Evolutionary conservation across 1,140 invertebrate species (phyloP), one percentile per base, ranked within the genome.

Genomic region (Trypoxylus dichotomus): DNA sequence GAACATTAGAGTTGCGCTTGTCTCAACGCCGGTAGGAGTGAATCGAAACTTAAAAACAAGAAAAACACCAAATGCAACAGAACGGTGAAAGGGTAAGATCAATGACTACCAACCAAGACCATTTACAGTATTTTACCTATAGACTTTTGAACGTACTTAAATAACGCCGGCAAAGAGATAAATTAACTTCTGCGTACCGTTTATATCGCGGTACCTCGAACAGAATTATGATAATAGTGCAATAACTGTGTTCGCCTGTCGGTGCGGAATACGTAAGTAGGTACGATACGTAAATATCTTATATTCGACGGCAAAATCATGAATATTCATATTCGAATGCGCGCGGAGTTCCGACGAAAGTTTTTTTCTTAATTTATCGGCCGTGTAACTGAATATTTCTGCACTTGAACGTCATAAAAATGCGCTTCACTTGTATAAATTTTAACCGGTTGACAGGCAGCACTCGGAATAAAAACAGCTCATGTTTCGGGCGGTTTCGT

Each of bases 401-500:
- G 60, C 60, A 68, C 60, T 68, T 68, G 60, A 68, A 68, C 60
- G 60, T 68, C 27, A 68, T 68, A 68, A 68, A 68, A 68, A 68
- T 68, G 24, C 24, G 24, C 60, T 68, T 29, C 27, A 68, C 27
- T 25, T 68, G 24, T 68, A 68, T 68, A 68, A 68, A 68, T 68
- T 68, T 68, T 68, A 68, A 68, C 60, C 60, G 60, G 60, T 68
- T 68, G 27, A 68, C 60, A 25, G 60, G 60, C 60, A 68, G 60
- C 60, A 68, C 60, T 68, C 24, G 60, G 27, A 27, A 68, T 68
- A 68, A 68, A 68, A 68, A 68, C 24, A 29, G 21, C 27, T 68
- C 60, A 68, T 68, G 27, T 68, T 68, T 68, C 60, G 60, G 60
- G 60, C 27, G 24, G 60, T 68, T 29, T 68, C 60, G 27, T 68